A percentile compares a stretch with the other conserved stretches of the same genome.
Evolutionary conservation across 2,888 invertebrate genomes (phyloP).

Genomic region (Tetropium fuscum): DNA sequence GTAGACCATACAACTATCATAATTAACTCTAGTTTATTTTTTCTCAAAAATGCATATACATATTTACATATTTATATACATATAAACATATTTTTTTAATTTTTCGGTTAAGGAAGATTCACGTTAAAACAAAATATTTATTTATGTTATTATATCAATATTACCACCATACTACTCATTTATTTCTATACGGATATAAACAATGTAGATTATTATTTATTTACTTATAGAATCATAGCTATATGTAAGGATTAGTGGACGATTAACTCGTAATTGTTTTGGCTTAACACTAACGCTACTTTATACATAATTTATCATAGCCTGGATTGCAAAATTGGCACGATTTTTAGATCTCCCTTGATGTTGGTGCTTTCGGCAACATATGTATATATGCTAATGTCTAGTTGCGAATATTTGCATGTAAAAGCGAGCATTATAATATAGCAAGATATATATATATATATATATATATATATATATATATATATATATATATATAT

Average conservation of each 20-base stretch:
- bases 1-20: too few relatives aligned
- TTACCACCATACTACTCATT: conserved; percentile 3
- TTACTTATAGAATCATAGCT: conserved; percentile 48
- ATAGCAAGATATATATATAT: too few relatives aligned
- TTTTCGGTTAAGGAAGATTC: too few relatives aligned
- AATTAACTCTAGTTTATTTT: too few relatives aligned
- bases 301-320: conserved; percentile 50
- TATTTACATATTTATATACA: too few relatives aligned
- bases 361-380: conserved; percentile 5
- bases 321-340: conserved; percentile 18
- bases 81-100: too few relatives aligned
- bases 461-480: too few relatives aligned
- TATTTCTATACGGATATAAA: conserved; percentile 6
- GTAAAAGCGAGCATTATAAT: too few relatives aligned
- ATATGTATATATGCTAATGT: neutral
- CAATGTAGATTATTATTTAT: conserved; percentile 34
- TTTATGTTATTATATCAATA: conserved; percentile 7
- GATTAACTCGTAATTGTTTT: conserved; percentile 57
- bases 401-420: too few relatives aligned
- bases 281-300: conserved; percentile 51
- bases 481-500: too few relatives aligned
- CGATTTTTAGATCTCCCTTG: conserved; percentile 21
- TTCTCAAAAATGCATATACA: too few relatives aligned
- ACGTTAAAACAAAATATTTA: neutral
- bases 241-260: conserved; percentile 55